Percentiles rank a stretch among this genome's conserved stretches.
Conservation (phyloP, 2,888 invertebrate species). For the Sphecodes monilicornis region DNA sequence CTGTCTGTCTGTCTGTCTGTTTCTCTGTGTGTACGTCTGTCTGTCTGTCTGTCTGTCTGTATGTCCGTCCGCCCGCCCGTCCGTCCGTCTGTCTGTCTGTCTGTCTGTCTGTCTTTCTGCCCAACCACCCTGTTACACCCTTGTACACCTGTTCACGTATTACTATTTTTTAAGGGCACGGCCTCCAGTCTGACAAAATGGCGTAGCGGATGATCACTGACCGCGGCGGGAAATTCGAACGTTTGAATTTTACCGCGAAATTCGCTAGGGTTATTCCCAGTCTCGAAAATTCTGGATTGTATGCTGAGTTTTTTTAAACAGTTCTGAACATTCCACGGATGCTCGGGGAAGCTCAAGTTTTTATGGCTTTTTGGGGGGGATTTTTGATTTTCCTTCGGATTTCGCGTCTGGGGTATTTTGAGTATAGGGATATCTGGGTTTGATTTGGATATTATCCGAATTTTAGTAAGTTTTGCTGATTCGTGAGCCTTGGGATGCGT, state of each 20-base stretch:
- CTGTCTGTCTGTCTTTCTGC: slow-evolving; percentile 69
- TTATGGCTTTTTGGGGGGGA: neutral
- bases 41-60: slow-evolving; percentile 70
- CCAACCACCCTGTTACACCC: slow-evolving; percentile 65
- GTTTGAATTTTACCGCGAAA: neutral
- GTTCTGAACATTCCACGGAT: neutral
- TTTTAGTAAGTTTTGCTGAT: no score
- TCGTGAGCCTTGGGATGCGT: no score
- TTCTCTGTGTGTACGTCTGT: slow-evolving; percentile 66
- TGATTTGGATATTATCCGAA: neutral
- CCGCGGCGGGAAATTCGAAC: neutral
- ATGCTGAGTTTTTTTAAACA: neutral
- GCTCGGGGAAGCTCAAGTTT: neutral
- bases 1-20: slow-evolving; percentile 75
- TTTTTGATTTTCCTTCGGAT: no score
- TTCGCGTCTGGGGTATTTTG: no score
- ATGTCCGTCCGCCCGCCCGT: slow-evolving; percentile 63
- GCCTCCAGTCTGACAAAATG: slow-evolving; percentile 42
- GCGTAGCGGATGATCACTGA: neutral
- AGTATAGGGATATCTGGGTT: no score
- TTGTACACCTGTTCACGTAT: slow-evolving; percentile 61
- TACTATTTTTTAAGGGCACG: slow-evolving; percentile 59
- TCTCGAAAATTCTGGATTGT: neutral
- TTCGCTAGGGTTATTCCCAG: neutral
- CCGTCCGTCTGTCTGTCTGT: slow-evolving; percentile 70